A percentile compares a stretch with the other conserved stretches of the same genome.
Conservation (phyloP, 1,140 invertebrate genomes). For the Chironomus striatipennis region DNA sequence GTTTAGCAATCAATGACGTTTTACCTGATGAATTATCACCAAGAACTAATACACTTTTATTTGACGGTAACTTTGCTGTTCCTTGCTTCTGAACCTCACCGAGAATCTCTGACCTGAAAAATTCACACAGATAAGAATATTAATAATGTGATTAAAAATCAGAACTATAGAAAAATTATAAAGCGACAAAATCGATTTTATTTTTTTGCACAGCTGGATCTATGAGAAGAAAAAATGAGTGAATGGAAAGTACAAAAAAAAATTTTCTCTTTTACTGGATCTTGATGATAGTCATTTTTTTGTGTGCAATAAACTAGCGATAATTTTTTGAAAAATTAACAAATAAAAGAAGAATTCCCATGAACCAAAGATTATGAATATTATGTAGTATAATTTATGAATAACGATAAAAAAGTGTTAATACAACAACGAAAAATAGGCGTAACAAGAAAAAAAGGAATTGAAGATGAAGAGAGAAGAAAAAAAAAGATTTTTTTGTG, state of each 20-base stretch:
- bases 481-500: constrained; percentile 34
- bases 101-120: constrained; percentile 81
- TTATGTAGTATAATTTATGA: neutral
- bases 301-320: neutral
- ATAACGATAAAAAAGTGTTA: constrained; percentile 16
- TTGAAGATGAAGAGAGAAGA: neutral
- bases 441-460: neutral
- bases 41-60: constrained; percentile 85
- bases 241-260: neutral
- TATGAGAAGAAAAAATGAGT: neutral
- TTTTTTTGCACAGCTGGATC: constrained; percentile 18
- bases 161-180: neutral
- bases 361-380: constrained; percentile 1
- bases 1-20: constrained; percentile 90
- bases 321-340: neutral
- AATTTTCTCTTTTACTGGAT: neutral
- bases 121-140: constrained; percentile 26
- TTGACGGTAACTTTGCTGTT: constrained; percentile 85
- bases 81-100: constrained; percentile 90
- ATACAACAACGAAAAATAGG: constrained; percentile 5
- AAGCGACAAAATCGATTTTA: neutral
- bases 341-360: neutral
- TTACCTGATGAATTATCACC: constrained; percentile 96
- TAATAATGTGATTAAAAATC: neutral
- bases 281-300: neutral